Conservation (phyloP, 2,113 vertebrate genomes). For the Fregata magnificens region DNA sequence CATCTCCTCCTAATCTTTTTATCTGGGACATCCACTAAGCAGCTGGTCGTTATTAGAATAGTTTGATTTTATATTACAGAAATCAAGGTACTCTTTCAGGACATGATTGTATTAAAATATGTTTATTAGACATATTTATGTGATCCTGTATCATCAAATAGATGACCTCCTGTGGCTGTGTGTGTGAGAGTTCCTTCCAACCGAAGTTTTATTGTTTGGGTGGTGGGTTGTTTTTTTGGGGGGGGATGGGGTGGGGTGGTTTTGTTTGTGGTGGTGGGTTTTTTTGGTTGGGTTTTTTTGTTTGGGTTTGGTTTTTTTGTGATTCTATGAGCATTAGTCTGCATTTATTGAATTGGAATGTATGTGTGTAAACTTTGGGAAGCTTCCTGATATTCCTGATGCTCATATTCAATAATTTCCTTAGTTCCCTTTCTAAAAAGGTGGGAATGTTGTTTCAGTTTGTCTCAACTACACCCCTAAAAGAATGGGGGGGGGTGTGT, state of each 20-base stretch:
- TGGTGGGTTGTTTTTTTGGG: too few relatives aligned
- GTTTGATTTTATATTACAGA: not conserved
- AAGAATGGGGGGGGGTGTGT: not conserved
- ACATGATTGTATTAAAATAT: too few relatives aligned
- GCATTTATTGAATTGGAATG: not conserved
- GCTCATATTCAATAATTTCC: not conserved
- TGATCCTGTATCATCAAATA: too few relatives aligned
- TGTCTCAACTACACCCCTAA: not conserved
- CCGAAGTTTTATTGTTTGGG: too few relatives aligned
- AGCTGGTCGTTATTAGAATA: not conserved
- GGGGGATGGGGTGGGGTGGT: too few relatives aligned
- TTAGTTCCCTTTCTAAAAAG: not conserved
- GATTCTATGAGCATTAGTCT: not conserved
- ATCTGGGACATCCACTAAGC: not conserved
- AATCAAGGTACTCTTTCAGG: not conserved
- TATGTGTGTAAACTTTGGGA: not conserved
- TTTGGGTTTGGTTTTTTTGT: not conserved
- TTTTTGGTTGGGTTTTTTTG: not conserved
- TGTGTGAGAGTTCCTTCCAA: too few relatives aligned
- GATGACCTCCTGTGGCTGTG: too few relatives aligned
- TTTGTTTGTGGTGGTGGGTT: too few relatives aligned
- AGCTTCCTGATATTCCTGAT: not conserved
- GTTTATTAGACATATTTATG: too few relatives aligned
- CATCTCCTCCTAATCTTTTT: not conserved
- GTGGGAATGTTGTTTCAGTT: not conserved